Base-by-base conservation (phyloP, 2,113 vertebrate species). In the Tretioscincus oriximinensis region DNA sequence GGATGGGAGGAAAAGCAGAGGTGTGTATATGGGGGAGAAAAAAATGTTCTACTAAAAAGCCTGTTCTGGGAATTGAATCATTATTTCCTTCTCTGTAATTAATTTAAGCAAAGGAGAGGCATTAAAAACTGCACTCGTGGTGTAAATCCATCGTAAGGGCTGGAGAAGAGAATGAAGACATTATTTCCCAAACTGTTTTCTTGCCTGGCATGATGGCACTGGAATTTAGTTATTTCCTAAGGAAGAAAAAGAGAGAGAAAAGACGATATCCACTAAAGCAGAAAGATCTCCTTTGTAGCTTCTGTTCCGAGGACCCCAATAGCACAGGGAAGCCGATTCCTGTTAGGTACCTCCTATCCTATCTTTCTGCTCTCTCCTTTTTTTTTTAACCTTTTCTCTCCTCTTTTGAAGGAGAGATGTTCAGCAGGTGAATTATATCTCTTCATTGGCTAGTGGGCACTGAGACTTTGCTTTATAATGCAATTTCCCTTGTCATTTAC, bases 71-170 rank as follows among this genome's bases (percentile, higher is more conserved):
- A 78, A 66, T 80, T 69, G 35, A 83, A 73, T 73, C n/a, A 77
- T 67, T 73, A 64, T 76, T 83, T 67, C 61, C 61, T 66, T 49
- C 69, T 22, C 31, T 45, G 24, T 78, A 78, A 82, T 72, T 72
- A 82, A 72, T 82, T 77, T 63, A 21, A 64, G 61, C 7, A 12
- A 28, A 75, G 80, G 28, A 81, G 29, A 74, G 58, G 18, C 64
- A 75, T 81, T 58, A 81, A 35, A 81, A 24, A 41, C 64, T 58
- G 65, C 49, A 58, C 11, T 41, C 71, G n/a, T 22, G 24, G 41
- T 18, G 12, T 65, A 65, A 76, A 65, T 28, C n/a, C 12, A 20
- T 65, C 2, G 2, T 76, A 14, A 3, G 75, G 11, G 51, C 4
- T 7, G n/a, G 26, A n/a, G 61, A n/a, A 35, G 26, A 9, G 51